Evolutionary conservation across 1,140 invertebrate genomes (phyloP).

Genomic region (Aphidius gifuensis): DNA sequence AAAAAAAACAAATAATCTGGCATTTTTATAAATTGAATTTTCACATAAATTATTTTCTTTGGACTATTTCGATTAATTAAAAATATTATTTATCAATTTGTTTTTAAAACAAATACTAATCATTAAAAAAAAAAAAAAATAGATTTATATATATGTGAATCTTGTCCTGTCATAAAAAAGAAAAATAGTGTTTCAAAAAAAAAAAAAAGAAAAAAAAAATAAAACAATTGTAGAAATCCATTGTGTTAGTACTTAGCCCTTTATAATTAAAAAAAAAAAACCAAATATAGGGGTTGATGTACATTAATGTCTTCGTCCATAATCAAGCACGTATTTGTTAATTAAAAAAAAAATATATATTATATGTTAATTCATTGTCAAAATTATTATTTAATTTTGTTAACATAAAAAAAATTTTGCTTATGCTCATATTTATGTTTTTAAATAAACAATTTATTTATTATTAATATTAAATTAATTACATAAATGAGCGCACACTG

Average conservation of each 20-base stretch:
- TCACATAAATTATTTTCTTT: no score
- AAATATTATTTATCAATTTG: neutral
- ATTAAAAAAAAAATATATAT: slow-evolving; percentile 13
- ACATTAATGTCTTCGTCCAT: slow-evolving; percentile 24
- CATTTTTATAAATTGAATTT: no score
- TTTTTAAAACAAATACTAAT: neutral
- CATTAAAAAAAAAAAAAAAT: neutral
- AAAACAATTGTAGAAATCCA: neutral
- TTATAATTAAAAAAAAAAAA: neutral
- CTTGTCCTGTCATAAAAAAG: slow-evolving; percentile 9
- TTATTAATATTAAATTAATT: neutral
- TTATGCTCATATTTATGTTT: neutral
- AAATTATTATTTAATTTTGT: slow-evolving; percentile 3
- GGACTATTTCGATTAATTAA: neutral
- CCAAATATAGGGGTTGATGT: slow-evolving; percentile 10
- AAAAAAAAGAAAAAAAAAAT: neutral
- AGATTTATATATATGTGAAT: slow-evolving; percentile 17
- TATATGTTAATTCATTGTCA: slow-evolving; percentile 3
- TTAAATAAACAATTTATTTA: neutral
- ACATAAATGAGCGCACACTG: no score
- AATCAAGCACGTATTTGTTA: slow-evolving; percentile 14
- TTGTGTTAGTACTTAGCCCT: neutral
- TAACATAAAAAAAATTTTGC: neutral
- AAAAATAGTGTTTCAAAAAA: neutral
- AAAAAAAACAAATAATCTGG: no score